Percentiles rank a stretch among this genome's conserved stretches.
Evolutionary conservation across 37 sponge, comb jelly and placozoan species (phyloP).

Genomic region (Tethya wilhelma): DNA sequence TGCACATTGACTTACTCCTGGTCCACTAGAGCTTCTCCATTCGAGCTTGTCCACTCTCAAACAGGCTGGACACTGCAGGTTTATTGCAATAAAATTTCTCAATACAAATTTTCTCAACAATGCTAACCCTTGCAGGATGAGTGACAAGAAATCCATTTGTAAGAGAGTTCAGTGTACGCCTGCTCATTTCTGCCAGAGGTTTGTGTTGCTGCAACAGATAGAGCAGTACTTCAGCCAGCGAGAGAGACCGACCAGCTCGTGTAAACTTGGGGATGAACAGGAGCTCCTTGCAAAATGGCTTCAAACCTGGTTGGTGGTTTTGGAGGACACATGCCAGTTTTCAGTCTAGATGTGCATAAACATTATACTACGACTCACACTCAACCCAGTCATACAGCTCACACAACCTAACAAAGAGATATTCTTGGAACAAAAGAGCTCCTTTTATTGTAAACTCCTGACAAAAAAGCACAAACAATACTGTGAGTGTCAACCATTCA

Average conservation of each 20-base stretch:
- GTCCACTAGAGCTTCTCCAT: too few relatives aligned
- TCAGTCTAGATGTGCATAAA: not conserved
- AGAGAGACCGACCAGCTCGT: slow-evolving; percentile 12
- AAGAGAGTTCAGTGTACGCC: not conserved
- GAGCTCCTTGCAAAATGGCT: not conserved
- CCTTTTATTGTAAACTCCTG: slow-evolving; percentile 43
- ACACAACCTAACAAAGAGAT: slow-evolving; percentile 58
- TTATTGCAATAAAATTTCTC: too few relatives aligned
- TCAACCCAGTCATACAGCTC: slow-evolving; percentile 74
- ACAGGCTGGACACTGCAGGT: too few relatives aligned
- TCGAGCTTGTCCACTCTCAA: too few relatives aligned
- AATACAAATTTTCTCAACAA: too few relatives aligned
- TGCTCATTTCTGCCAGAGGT: not conserved
- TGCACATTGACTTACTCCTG: too few relatives aligned
- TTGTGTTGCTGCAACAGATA: slow-evolving; percentile 6
- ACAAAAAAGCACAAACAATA: not conserved
- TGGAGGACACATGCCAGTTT: not conserved
- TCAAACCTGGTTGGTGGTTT: slow-evolving; percentile 10
- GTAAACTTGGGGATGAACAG: slow-evolving; percentile 44
- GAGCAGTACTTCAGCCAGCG: slow-evolving; percentile 22
- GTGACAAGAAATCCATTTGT: slow-evolving; percentile 30
- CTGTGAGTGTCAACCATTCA: not conserved
- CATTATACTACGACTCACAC: slow-evolving; percentile 25
- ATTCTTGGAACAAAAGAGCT: slow-evolving; percentile 51
- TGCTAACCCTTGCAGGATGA: slow-evolving; percentile 37